These are phyloP conservation scores for Colletes latitarsis DNA, from an alignment of 1,140 invertebrate genomes.

Conservation along the genomic window DNA sequence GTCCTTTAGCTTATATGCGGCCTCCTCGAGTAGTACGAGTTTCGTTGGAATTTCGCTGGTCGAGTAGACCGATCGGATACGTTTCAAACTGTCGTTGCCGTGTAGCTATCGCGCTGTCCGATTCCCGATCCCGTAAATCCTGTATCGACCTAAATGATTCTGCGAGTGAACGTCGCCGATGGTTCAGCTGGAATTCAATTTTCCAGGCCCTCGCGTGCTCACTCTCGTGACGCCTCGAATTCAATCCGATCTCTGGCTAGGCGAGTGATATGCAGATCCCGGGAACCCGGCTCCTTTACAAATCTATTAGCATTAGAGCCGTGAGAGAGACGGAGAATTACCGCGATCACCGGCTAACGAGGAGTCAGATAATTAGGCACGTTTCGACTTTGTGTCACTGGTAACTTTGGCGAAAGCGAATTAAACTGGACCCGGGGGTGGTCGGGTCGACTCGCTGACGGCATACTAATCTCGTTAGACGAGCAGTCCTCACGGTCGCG, in stretches of 20 bases:
- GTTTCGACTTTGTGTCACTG: slow-evolving; percentile 15
- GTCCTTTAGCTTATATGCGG: slow-evolving; percentile 22
- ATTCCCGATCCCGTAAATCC: background rate
- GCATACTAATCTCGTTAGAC: slow-evolving; percentile 23
- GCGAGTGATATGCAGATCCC: slow-evolving; percentile 47
- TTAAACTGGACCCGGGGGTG: background rate
- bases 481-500: background rate
- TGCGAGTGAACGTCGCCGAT: slow-evolving; percentile 10
- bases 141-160: slow-evolving; percentile 45
- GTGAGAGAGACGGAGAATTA: background rate
- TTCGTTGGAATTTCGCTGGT: background rate
- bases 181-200: slow-evolving; percentile 57
- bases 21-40: background rate
- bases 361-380: slow-evolving; percentile 46
- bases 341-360: slow-evolving; percentile 30
- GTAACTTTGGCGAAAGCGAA: slow-evolving; percentile 29
- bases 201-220: slow-evolving; percentile 51
- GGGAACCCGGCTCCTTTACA: slow-evolving; percentile 24
- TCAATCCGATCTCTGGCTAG: slow-evolving; percentile 35
- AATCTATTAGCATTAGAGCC: slow-evolving; percentile 26
- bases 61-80: background rate
- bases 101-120: too few species aligned
- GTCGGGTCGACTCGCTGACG: background rate
- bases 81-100: background rate
- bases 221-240: slow-evolving; percentile 40